Base-by-base conservation (phyloP, 2,797 vertebrate species). In the Limnodromus scolopaceus region DNA sequence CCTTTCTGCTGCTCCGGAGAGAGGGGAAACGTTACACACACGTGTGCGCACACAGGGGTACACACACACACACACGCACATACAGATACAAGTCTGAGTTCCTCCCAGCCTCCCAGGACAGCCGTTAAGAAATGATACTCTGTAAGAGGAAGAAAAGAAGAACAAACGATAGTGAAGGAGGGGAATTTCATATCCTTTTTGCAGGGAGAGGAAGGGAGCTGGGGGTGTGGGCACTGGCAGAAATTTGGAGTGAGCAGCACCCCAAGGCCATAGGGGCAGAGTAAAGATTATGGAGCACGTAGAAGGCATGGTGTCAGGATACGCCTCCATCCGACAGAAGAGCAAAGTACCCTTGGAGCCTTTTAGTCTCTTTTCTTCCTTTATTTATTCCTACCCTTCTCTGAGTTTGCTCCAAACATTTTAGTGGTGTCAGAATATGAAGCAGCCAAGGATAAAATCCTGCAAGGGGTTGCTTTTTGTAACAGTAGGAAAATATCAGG, bases 11-110 rank as follows among this genome's bases (percentile, higher is more conserved):
- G 6, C 60, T 70, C 16, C 51, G 43, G 43, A 63, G 32, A 27
- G 34, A 3, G 11, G 18, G 66, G 24, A 19, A 11, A 10, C 28
- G 5, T 22, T 64, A 18, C 18, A 11, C 23, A 7, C 10, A 4
- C 0, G 1, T 15, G 11, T 28, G 6, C 8, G 18, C 17, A 54
- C 5, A 27, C 6, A 25, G 9, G 25, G 25, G 49, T 48, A 16
- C 20, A 23, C n/a, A 12, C 27, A 39, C 13, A 46, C n/a, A 46
- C n/a, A 10, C 27, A 38, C 34, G 25, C 10, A 17, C 18, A 43
- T 7, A 46, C 20, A 46, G 5, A 72, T 3, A 30, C 3, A 6
- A 4, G 6, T 11, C 46, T 60, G n/a, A 10, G 46, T 9, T 64
- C 58, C 75, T 85, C 32, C 49, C 19, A 34, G 41, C 6, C 17